These are phyloP conservation scores for Urocolius indicus DNA, from an alignment of 2,113 vertebrate genomes.

Conservation along the genomic window DNA sequence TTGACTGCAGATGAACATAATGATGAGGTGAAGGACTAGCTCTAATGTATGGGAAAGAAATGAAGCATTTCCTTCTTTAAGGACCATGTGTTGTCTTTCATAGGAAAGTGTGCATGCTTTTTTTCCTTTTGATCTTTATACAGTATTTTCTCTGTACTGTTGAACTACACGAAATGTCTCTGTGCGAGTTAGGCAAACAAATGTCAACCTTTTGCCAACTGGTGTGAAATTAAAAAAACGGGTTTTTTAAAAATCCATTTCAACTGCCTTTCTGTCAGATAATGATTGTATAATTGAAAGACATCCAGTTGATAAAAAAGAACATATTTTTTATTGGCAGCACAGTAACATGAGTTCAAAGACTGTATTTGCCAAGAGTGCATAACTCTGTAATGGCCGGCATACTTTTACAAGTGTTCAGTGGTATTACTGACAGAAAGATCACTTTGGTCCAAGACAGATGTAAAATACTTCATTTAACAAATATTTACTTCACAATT, in stretches of 20 bases:
- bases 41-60: slow-evolving; percentile 51
- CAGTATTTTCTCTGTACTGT: slow-evolving; percentile 42
- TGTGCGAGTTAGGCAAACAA: slow-evolving; percentile 58
- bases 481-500: slow-evolving; percentile 75
- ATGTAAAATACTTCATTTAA: slow-evolving; percentile 77
- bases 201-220: slow-evolving; percentile 51
- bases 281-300: slow-evolving; percentile 74
- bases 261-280: slow-evolving; percentile 60
- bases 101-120: background rate
- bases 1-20: slow-evolving; percentile 17
- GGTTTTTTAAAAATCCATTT: slow-evolving; percentile 28
- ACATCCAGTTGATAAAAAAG: slow-evolving; percentile 75
- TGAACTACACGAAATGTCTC: slow-evolving; percentile 44
- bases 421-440: slow-evolving; percentile 76
- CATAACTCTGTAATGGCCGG: slow-evolving; percentile 75
- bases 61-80: slow-evolving; percentile 44
- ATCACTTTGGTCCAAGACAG: slow-evolving; percentile 68
- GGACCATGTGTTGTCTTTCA: slow-evolving; percentile 53
- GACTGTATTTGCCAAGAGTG: slow-evolving; percentile 73
- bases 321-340: slow-evolving; percentile 72
- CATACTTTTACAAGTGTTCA: slow-evolving; percentile 74
- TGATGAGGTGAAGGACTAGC: slow-evolving; percentile 32
- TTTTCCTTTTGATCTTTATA: slow-evolving; percentile 48
- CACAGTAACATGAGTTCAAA: slow-evolving; percentile 69
- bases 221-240: slow-evolving; percentile 38